These are phyloP conservation scores for Platypus cylindrus DNA, from an alignment of 2,888 invertebrate species.

Conservation along the genomic window DNA sequence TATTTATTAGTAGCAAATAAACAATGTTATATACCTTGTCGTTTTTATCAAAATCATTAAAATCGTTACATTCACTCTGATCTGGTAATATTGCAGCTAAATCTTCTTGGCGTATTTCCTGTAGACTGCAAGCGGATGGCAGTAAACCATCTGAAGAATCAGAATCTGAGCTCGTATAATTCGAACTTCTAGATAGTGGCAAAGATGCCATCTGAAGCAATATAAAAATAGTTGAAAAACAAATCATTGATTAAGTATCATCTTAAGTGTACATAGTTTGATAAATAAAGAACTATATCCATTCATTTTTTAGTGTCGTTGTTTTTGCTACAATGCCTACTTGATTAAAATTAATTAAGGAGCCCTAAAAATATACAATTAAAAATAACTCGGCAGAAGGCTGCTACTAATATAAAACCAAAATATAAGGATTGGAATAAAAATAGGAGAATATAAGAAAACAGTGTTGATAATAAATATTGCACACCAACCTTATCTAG, in stretches of 20 bases:
- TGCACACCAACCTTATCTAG: slow-evolving; percentile 17
- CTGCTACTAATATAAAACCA: no score
- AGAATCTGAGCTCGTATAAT: slow-evolving; percentile 36
- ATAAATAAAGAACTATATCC: no score
- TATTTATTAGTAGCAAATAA: no score
- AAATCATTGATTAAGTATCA: background rate
- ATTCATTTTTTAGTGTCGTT: no score
- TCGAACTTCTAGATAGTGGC: slow-evolving; percentile 29
- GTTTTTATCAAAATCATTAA: slow-evolving; percentile 33
- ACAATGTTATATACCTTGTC: slow-evolving; percentile 11
- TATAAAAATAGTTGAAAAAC: no score
- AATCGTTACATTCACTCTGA: slow-evolving; percentile 45
- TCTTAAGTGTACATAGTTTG: no score
- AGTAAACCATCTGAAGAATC: slow-evolving; percentile 31
- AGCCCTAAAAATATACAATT: no score
- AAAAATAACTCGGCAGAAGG: no score
- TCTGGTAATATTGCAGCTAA: slow-evolving; percentile 67
- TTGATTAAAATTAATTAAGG: no score
- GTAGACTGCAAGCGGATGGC: slow-evolving; percentile 39
- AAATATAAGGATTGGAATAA: background rate
- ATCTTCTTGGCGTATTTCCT: slow-evolving; percentile 68
- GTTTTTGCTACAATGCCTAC: no score
- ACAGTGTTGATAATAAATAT: background rate
- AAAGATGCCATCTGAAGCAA: slow-evolving; percentile 33
- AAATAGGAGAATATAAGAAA: background rate